Percentiles rank a stretch among this genome's conserved stretches.
Evolutionary conservation across 2,888 invertebrate genomes (phyloP).

Genomic region (Lasiommata megera): DNA sequence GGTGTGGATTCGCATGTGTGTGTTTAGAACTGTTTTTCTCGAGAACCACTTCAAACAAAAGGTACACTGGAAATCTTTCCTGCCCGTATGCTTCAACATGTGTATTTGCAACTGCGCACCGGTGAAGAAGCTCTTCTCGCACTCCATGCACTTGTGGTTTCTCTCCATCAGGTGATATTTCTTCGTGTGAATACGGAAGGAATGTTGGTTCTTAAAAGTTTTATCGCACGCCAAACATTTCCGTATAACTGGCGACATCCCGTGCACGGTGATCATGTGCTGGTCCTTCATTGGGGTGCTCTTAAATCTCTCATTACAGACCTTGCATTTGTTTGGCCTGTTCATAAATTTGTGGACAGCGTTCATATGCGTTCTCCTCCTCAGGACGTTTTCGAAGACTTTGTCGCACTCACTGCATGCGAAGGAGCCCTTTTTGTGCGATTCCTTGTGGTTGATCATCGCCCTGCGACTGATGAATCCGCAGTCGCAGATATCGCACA

Average conservation of each 20-base stretch:
- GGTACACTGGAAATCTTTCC: neutral
- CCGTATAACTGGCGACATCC: conserved; percentile 20
- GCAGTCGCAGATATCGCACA: conserved; percentile 34
- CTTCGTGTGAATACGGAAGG: neutral
- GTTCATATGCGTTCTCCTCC: conserved; percentile 45
- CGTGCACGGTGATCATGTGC: conserved; percentile 38
- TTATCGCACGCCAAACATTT: conserved; percentile 39
- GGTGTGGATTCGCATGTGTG: conserved; percentile 31
- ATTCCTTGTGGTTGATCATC: neutral
- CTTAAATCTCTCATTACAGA: conserved; percentile 45
- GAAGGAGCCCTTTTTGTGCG: conserved; percentile 29
- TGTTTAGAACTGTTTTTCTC: neutral
- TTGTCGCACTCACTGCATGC: conserved; percentile 34
- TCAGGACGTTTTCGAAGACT: conserved; percentile 39
- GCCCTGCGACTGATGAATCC: conserved; percentile 42
- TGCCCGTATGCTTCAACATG: neutral
- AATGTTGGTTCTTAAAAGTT: conserved; percentile 22
- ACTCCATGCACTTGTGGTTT: neutral
- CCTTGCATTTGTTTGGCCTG: conserved; percentile 43
- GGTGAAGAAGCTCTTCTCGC: neutral
- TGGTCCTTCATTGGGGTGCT: conserved; percentile 33
- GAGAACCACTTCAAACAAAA: neutral
- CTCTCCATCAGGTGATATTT: neutral
- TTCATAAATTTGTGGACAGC: conserved; percentile 27
- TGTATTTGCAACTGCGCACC: neutral